Evolutionary conservation across 2,888 invertebrate genomes (phyloP).

Genomic region (Hemaris fuciformis): DNA sequence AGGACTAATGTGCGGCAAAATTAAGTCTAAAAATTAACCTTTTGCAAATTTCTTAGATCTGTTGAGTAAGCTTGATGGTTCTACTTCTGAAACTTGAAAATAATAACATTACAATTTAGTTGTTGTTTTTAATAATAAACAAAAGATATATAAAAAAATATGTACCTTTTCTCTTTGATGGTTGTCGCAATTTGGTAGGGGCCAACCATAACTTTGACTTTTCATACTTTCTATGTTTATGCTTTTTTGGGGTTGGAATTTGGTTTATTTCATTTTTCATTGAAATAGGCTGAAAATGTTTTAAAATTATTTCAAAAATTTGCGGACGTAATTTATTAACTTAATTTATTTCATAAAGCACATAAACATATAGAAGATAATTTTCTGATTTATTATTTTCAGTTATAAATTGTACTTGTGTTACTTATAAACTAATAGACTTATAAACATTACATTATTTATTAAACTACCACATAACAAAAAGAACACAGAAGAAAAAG

Average conservation of each 20-base stretch:
- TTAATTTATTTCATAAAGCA: too few species aligned
- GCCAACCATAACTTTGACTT: constrained; percentile 39
- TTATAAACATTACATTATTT: too few species aligned
- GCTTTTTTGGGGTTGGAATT: constrained; percentile 41
- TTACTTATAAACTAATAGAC: too few species aligned
- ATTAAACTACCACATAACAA: too few species aligned
- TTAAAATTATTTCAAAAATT: too few species aligned
- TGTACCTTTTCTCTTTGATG: constrained; percentile 44
- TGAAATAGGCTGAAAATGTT: constrained; percentile 46
- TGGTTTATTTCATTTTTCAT: constrained; percentile 51
- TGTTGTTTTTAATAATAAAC: too few species aligned
- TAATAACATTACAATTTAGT: background rate
- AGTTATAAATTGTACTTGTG: too few species aligned
- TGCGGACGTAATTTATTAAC: too few species aligned
- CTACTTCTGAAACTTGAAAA: constrained; percentile 32
- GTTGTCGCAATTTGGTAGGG: constrained; percentile 36
- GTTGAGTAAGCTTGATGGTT: constrained; percentile 20
- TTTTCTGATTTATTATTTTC: too few species aligned
- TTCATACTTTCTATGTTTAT: constrained; percentile 27
- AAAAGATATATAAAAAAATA: background rate
- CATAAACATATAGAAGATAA: too few species aligned
- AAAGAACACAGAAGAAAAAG: too few species aligned
- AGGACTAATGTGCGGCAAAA: background rate
- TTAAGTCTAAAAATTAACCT: constrained; percentile 28
- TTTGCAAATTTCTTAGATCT: constrained; percentile 35